phyloP scores from a whole-genome alignment of 2,113 vertebrate genomes.

The Lutjanus erythropterus region DNA sequence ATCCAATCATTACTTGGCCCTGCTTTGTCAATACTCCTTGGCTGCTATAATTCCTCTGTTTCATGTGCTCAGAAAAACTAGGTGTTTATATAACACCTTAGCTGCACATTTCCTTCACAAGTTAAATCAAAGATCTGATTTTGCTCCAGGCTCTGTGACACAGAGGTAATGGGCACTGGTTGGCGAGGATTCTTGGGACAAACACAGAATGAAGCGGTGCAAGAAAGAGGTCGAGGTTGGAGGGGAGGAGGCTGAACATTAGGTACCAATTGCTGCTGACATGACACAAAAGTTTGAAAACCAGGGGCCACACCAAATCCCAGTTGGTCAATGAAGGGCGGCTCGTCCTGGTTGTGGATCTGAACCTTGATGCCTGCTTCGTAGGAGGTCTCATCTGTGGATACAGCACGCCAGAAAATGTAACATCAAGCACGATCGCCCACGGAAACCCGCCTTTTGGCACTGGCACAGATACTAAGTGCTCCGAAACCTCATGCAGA shows the following conservation, averaged over 20 bases:
- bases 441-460: constrained; percentile 30
- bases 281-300: constrained; percentile 94
- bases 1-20: constrained; percentile 48
- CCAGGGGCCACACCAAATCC: constrained; percentile 89
- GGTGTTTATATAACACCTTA: constrained; percentile 38
- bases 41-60: constrained; percentile 28
- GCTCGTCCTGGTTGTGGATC: constrained; percentile 89
- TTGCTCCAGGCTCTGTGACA: constrained; percentile 66
- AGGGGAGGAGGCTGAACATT: constrained; percentile 67
- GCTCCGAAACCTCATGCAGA: background rate
- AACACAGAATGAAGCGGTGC: constrained; percentile 61
- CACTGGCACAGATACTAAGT: constrained; percentile 5
- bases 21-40: constrained; percentile 41
- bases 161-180: constrained; percentile 41
- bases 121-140: constrained; percentile 56
- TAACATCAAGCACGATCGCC: constrained; percentile 47
- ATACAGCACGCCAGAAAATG: constrained; percentile 76
- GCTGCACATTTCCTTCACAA: constrained; percentile 17
- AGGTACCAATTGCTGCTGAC: constrained; percentile 89
- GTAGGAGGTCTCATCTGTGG: constrained; percentile 92
- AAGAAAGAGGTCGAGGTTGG: constrained; percentile 27
- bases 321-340: constrained; percentile 89
- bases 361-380: constrained; percentile 90
- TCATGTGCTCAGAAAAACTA: constrained; percentile 11
- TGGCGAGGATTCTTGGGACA: constrained; percentile 42